These are phyloP conservation scores for Parauchenoglanis punctatus DNA, from an alignment of 2,797 vertebrate genomes.

Conservation along the genomic window DNA sequence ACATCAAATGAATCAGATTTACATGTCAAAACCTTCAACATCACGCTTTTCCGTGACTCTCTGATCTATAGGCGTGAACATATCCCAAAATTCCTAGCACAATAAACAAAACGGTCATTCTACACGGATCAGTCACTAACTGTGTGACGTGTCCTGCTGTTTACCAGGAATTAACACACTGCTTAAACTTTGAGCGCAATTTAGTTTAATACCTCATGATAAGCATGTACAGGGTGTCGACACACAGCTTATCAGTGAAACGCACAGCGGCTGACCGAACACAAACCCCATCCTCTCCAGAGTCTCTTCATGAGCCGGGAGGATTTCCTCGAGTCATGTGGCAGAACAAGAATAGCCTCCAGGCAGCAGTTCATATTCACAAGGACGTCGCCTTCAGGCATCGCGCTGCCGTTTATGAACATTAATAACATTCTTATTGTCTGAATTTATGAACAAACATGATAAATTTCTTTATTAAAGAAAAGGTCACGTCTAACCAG, in stretches of 20 bases:
- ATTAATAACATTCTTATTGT: neutral
- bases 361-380: no score
- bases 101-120: no score
- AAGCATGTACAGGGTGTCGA: slow-evolving; percentile 21
- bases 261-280: slow-evolving; percentile 16
- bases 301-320: neutral
- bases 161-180: neutral
- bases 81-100: neutral
- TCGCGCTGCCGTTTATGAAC: neutral
- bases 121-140: neutral
- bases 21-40: neutral
- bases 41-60: neutral
- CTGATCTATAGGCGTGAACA: neutral
- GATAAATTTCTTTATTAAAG: neutral
- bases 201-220: slow-evolving; percentile 21
- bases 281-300: neutral
- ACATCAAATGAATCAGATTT: neutral
- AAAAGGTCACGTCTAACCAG: no score
- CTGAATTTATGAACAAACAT: neutral
- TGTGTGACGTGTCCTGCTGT: neutral
- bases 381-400: no score
- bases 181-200: neutral
- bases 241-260: slow-evolving; percentile 30
- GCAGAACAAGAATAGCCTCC: neutral
- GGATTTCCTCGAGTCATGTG: neutral